Conservation (phyloP, 2,888 invertebrate genomes). For the Cordilura impudica region DNA sequence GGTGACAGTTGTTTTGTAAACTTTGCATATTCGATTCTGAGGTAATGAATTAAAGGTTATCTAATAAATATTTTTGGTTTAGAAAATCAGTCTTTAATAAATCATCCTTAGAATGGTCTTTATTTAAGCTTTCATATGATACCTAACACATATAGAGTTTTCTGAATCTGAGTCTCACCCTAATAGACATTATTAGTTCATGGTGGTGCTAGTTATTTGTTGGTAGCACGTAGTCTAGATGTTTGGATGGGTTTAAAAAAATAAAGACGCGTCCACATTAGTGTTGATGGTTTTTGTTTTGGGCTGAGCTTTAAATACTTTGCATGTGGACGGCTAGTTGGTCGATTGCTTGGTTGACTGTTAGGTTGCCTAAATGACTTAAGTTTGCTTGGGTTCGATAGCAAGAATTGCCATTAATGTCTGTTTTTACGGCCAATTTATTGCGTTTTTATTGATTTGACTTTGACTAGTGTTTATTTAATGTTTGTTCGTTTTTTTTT, state of each 20-base stretch:
- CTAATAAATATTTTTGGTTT: no score
- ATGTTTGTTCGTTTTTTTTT: conserved; percentile 33
- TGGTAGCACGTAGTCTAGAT: neutral
- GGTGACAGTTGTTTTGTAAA: neutral
- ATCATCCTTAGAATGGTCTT: no score
- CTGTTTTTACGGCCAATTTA: conserved; percentile 64
- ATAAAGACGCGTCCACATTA: conserved; percentile 11
- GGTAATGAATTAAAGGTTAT: no score
- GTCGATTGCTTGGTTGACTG: neutral
- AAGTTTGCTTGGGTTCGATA: conserved; percentile 16
- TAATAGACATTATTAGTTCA: neutral
- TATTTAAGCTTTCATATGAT: no score
- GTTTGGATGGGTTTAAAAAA: neutral
- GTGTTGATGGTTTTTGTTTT: neutral
- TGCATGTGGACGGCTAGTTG: conserved; percentile 15
- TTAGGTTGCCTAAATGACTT: conserved; percentile 29
- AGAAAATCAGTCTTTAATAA: no score
- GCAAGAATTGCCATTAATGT: conserved; percentile 55
- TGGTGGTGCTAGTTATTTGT: neutral
- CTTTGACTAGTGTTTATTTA: conserved; percentile 62
- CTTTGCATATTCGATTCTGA: neutral
- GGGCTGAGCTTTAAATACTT: conserved; percentile 16
- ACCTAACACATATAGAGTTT: no score
- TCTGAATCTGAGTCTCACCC: no score
- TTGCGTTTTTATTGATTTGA: conserved; percentile 66